A percentile compares a stretch with the other conserved stretches of the same genome.
Conservation (phyloP, 2,888 invertebrate species). For the Lysandra coridon region DNA sequence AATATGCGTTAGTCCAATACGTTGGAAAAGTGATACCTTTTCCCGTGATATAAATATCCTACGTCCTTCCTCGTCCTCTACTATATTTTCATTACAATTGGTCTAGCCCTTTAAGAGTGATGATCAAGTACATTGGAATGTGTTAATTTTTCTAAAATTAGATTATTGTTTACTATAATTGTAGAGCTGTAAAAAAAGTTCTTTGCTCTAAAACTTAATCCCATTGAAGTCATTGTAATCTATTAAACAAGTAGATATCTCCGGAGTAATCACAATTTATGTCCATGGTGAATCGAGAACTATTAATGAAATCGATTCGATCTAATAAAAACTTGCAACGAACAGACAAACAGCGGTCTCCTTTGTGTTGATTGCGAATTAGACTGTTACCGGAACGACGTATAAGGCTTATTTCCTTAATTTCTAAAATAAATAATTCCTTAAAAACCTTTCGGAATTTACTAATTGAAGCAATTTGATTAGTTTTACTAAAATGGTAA, state of each 20-base stretch:
- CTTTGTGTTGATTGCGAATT: conserved; percentile 24
- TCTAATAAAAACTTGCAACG: conserved; percentile 13
- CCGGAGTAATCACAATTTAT: conserved; percentile 30
- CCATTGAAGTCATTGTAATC: not conserved
- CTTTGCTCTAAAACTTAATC: not conserved
- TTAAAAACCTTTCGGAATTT: not conserved
- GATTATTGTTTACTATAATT: too few species aligned
- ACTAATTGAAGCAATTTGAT: conserved; percentile 10
- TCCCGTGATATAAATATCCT: too few species aligned
- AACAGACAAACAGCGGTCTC: conserved; percentile 15
- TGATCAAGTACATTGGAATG: too few species aligned
- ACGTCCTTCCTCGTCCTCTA: too few species aligned
- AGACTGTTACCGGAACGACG: conserved; percentile 18
- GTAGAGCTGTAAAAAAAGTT: too few species aligned
- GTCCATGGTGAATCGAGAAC: conserved; percentile 38
- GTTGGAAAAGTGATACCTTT: too few species aligned
- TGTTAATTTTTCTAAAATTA: too few species aligned
- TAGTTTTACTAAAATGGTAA: not conserved
- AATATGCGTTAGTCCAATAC: too few species aligned
- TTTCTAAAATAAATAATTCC: conserved; percentile 8
- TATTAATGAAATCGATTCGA: conserved; percentile 30
- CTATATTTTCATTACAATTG: too few species aligned
- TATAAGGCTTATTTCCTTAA: conserved; percentile 10
- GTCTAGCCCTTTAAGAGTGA: too few species aligned
- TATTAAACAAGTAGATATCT: not conserved